Evolutionary conservation across 2,888 invertebrate species (phyloP), one percentile per base, ranked within the genome.

Genomic region (Laspeyria flexula): DNA sequence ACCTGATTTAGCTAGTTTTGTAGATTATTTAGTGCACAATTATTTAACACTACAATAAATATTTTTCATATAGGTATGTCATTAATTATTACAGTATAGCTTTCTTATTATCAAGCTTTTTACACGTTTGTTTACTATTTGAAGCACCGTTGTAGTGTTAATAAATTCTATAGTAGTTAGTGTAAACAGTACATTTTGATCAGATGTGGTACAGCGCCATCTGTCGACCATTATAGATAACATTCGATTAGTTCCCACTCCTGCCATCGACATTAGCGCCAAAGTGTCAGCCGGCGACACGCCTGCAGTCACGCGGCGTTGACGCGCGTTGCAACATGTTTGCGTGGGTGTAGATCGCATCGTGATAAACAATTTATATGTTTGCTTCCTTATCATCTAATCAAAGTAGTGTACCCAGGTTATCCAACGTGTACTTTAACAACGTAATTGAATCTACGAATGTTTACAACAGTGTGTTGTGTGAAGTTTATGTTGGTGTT

Each of bases 271-370:
- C 30, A 31, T 55, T 62, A 77, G 88, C 90, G 90, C 88, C 85
- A 73, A 86, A 81, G 83, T 89, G 87, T 88, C 88, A 89, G 73
- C 79, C 86, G 83, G 77, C 85, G 85, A 82, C 86, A 86, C 88
- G 86, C 86, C 86, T 86, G 87, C 89, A 92, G 91, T 90, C 90
- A 90, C 89, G 90, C 90, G 89, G 90, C 90, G 90, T 89, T 90
- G 88, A 85, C 86, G 87, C 88, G 90, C 88, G 90, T 85, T 81
- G 85, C 81, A 86, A 81, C 85, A 86, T 89, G 86, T 77, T 83
- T 85, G 87, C 81, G 86, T 85, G 82, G 86, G 88, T 85, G 88
- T 90, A 88, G 79, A 88, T 87, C 85, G 87, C 84, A 76, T 69
- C 76, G 83, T 82, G 88, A 85, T 88, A 84, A 88, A 86, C 84